Evolutionary conservation across 1,140 invertebrate genomes (phyloP).

Genomic region (Ericerus pela): DNA sequence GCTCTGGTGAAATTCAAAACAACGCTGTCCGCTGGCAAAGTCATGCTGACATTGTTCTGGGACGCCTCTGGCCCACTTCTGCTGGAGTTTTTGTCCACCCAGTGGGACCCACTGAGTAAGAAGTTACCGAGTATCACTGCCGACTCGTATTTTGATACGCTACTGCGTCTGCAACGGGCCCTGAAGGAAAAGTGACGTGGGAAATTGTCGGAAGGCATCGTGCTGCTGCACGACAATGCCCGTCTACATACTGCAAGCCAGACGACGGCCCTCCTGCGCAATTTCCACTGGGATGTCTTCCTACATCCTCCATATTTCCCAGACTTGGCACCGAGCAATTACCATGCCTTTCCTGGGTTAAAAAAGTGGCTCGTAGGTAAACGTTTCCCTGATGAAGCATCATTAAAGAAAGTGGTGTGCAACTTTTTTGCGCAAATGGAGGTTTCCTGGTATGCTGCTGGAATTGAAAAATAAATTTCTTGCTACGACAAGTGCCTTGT

Average conservation of each 20-base stretch:
- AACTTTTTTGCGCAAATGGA: too few species aligned
- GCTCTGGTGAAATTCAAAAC: too few species aligned
- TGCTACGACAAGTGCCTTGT: too few species aligned
- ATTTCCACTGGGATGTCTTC: conserved; percentile 27
- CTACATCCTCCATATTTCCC: conserved; percentile 26
- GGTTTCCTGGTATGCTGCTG: too few species aligned
- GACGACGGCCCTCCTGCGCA: conserved; percentile 17
- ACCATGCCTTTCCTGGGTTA: too few species aligned
- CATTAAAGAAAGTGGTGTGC: too few species aligned
- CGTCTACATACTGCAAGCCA: conserved; percentile 23
- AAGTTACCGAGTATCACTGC: too few species aligned
- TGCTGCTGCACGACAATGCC: conserved; percentile 30
- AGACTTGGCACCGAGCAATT: conserved; percentile 28
- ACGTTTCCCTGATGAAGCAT: too few species aligned
- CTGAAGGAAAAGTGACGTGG: conserved; percentile 21
- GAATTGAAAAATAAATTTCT: too few species aligned
- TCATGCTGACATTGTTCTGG: background rate
- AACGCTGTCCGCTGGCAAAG: background rate
- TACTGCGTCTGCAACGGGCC: background rate
- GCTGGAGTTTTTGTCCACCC: background rate
- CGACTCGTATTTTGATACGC: background rate
- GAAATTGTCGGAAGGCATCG: conserved; percentile 18
- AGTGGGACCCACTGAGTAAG: too few species aligned
- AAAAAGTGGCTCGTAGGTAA: too few species aligned
- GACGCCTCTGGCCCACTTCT: background rate